phyloP scores from a whole-genome alignment of 2,888 invertebrate genomes.

The Euzophera pinguis region DNA sequence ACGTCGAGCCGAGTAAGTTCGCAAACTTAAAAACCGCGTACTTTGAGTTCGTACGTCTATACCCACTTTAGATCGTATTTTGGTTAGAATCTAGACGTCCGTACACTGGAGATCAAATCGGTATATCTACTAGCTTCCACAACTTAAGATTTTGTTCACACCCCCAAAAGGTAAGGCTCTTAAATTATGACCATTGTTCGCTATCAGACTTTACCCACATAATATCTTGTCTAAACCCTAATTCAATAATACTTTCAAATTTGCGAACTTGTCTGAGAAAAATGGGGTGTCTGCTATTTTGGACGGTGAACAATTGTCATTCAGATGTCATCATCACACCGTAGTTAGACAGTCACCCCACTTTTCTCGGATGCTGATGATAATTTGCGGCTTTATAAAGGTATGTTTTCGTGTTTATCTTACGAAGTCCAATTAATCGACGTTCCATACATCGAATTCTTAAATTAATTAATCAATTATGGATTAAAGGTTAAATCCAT shows the following conservation, averaged over 20 bases:
- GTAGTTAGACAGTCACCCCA: slow-evolving; percentile 19
- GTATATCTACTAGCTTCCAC: too few species aligned
- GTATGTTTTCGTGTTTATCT: not conserved
- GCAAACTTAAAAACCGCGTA: too few species aligned
- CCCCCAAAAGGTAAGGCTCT: too few species aligned
- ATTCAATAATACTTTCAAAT: slow-evolving; percentile 5
- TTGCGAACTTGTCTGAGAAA: slow-evolving; percentile 27
- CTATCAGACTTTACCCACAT: not conserved
- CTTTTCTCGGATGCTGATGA: slow-evolving; percentile 37
- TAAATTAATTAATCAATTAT: too few species aligned
- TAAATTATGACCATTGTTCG: slow-evolving; percentile 54
- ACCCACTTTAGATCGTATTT: too few species aligned
- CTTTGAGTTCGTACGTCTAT: too few species aligned
- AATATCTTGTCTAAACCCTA: not conserved
- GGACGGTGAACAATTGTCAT: slow-evolving; percentile 45
- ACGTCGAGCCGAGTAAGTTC: too few species aligned
- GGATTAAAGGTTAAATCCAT: too few species aligned
- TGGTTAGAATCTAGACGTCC: too few species aligned
- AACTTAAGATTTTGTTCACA: too few species aligned
- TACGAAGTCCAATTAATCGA: slow-evolving; percentile 1
- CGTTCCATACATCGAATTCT: too few species aligned
- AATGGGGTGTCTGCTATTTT: slow-evolving; percentile 17
- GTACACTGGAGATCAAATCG: too few species aligned
- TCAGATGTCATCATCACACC: slow-evolving; percentile 31
- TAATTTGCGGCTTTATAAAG: not conserved